Evolutionary conservation across 2,797 vertebrate species (phyloP).

Genomic region (Sphenodon punctatus): DNA sequence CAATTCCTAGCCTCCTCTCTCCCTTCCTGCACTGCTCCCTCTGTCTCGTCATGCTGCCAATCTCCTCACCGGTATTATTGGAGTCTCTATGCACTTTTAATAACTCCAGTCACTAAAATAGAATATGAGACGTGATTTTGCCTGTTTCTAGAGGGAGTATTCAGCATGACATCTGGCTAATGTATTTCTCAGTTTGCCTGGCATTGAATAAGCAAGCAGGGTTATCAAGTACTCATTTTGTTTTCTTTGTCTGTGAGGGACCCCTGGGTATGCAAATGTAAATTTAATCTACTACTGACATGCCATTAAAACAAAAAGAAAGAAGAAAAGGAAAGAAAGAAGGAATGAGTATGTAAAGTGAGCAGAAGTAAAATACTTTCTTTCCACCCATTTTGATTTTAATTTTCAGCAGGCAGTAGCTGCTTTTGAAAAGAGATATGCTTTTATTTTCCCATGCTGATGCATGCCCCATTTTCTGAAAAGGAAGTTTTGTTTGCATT

Average conservation of each 20-base stretch:
- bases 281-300: not conserved
- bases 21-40: too few relatives aligned
- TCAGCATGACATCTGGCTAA: slow-evolving; percentile 10
- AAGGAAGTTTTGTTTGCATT: not conserved
- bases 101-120: too few relatives aligned
- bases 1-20: too few relatives aligned
- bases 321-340: not conserved
- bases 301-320: not conserved
- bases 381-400: not conserved
- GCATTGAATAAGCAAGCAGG: not conserved
- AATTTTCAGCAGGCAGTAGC: not conserved
- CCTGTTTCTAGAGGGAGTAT: not conserved
- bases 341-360: not conserved
- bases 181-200: slow-evolving; percentile 23
- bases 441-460: not conserved
- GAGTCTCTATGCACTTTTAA: too few relatives aligned
- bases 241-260: not conserved
- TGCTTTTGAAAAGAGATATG: not conserved
- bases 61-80: too few relatives aligned
- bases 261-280: slow-evolving; percentile 9
- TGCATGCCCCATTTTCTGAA: not conserved
- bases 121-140: fast-evolving
- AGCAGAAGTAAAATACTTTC: not conserved
- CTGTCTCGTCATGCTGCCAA: too few relatives aligned
- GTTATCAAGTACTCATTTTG: slow-evolving; percentile 6